phyloP scores from a whole-genome alignment of 2,888 invertebrate genomes.

The Drosophila borealis region DNA sequence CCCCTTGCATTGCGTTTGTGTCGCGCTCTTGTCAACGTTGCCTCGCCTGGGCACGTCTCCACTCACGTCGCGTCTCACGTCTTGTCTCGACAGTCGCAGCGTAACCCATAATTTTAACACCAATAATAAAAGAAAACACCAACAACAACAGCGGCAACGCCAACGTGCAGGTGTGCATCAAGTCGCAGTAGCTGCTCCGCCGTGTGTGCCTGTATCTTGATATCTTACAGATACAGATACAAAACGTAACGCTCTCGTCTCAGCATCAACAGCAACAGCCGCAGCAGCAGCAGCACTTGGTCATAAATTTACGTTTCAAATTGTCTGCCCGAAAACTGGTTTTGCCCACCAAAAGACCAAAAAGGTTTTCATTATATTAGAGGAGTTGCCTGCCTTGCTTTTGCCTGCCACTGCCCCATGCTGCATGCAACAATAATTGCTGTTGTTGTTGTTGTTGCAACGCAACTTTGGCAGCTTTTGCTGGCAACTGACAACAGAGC shows the following conservation, averaged over 20 bases:
- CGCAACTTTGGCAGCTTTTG: conserved; percentile 49
- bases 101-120: conserved; percentile 80
- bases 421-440: conserved; percentile 25
- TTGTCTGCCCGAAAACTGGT: conserved; percentile 68
- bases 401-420: conserved; percentile 9
- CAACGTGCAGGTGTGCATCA: conserved; percentile 78
- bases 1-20: conserved; percentile 30
- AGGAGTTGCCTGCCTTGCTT: conserved; percentile 34
- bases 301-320: conserved; percentile 79
- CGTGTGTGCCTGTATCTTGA: conserved; percentile 66
- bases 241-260: conserved; percentile 59
- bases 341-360: conserved; percentile 62
- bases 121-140: conserved; percentile 74
- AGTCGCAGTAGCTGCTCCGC: conserved; percentile 68
- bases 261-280: conserved; percentile 21
- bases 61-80: conserved; percentile 21
- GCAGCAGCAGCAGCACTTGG: conserved; percentile 58
- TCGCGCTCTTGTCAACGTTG: conserved; percentile 72
- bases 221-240: conserved; percentile 74
- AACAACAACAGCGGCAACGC: conserved; percentile 42
- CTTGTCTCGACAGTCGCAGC: conserved; percentile 46
- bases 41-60: conserved; percentile 42
- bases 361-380: conserved; percentile 70
- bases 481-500: conserved; percentile 9
- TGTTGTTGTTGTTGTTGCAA: conserved; percentile 30